Conservation (phyloP, 1,140 invertebrate genomes). For the Apis cerana region DNA sequence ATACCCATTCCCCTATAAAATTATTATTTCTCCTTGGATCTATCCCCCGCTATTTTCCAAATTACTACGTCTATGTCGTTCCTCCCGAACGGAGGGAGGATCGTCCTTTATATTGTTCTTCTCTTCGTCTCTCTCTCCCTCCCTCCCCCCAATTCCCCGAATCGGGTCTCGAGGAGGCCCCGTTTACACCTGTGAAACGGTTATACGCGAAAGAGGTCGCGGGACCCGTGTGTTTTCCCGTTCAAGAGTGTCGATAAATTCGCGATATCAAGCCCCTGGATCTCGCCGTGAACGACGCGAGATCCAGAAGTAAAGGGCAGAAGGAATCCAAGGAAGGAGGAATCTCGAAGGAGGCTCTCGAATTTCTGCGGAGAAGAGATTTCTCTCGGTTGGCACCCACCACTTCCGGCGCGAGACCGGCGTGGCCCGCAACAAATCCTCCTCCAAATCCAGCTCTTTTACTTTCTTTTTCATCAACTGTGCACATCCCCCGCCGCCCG, state of each 20-base stretch:
- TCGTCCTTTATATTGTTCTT: too few species aligned
- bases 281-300: slow-evolving; percentile 45
- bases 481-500: neutral
- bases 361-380: slow-evolving; percentile 47
- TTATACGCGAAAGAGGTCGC: slow-evolving; percentile 31
- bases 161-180: too few species aligned
- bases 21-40: neutral
- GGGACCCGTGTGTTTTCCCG: slow-evolving; percentile 17
- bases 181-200: slow-evolving; percentile 13
- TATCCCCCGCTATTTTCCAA: too few species aligned
- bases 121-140: too few species aligned
- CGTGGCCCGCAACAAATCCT: neutral
- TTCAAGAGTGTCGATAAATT: slow-evolving; percentile 56
- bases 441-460: slow-evolving; percentile 20
- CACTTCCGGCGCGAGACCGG: slow-evolving; percentile 53
- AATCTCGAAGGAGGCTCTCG: slow-evolving; percentile 42
- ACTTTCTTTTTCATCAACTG: slow-evolving; percentile 36
- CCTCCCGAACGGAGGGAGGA: too few species aligned
- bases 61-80: neutral
- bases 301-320: too few species aligned
- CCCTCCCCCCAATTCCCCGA: too few species aligned
- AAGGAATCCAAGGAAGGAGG: slow-evolving; percentile 17
- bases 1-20: too few species aligned
- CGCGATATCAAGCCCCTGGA: slow-evolving; percentile 45
- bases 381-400: slow-evolving; percentile 29